Evolutionary conservation across 2,113 vertebrate species (phyloP).

Genomic region (Alectura lathami): DNA sequence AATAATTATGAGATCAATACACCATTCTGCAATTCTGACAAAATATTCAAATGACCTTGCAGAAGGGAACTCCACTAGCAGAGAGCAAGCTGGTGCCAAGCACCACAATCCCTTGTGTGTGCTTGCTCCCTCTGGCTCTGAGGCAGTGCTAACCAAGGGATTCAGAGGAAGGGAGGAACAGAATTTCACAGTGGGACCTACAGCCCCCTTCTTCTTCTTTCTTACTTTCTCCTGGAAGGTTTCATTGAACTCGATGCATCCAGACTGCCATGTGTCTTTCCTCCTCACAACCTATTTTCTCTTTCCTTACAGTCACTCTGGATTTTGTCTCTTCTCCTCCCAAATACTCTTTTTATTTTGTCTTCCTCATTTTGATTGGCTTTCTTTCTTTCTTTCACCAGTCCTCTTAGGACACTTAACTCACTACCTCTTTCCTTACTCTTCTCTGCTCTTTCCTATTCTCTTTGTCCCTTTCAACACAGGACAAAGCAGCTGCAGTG

Average conservation of each 20-base stretch:
- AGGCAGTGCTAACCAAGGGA: background rate
- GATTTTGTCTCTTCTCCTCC: background rate
- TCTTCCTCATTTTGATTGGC: background rate
- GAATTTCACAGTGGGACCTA: background rate
- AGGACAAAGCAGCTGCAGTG: background rate
- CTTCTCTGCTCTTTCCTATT: background rate
- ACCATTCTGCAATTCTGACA: slow-evolving; percentile 1
- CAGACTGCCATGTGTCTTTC: background rate
- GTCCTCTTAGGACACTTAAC: background rate
- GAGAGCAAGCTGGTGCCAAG: background rate
- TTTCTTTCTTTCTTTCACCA: background rate
- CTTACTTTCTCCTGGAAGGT: background rate
- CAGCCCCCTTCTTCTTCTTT: background rate
- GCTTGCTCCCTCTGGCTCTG: background rate
- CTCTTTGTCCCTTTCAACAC: background rate
- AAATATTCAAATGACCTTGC: background rate
- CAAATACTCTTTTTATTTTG: background rate
- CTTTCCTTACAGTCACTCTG: background rate
- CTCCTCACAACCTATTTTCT: background rate
- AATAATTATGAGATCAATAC: slow-evolving; percentile 37
- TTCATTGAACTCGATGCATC: background rate
- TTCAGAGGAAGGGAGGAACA: background rate
- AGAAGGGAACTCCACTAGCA: background rate
- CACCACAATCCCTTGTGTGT: background rate
- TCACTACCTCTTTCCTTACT: background rate